These are phyloP conservation scores for Scomberomorus guttatus DNA, from an alignment of 2,797 vertebrate species.

Conservation along the genomic window DNA sequence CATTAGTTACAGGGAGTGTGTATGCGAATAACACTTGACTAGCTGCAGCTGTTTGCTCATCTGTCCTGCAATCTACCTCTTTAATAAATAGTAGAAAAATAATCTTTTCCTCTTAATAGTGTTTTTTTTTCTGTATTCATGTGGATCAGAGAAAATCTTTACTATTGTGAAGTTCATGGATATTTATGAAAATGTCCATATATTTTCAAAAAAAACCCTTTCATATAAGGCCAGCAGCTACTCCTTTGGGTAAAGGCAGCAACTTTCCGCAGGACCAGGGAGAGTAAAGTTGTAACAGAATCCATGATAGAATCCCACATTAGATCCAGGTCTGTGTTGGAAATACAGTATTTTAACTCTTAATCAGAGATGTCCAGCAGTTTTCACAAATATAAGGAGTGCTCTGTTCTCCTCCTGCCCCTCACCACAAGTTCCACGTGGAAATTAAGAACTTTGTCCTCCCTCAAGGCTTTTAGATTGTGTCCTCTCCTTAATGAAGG, in stretches of 20 bases:
- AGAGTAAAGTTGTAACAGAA: constrained; percentile 23
- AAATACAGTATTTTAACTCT: constrained; percentile 27
- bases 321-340: constrained; percentile 9
- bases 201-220: constrained; percentile 12
- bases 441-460: constrained; percentile 30
- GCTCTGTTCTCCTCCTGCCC: constrained; percentile 22
- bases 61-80: constrained; percentile 77
- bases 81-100: constrained; percentile 99
- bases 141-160: constrained; percentile 86
- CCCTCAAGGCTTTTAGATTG: constrained; percentile 24
- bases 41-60: constrained; percentile 50
- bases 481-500: constrained; percentile 28
- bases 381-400: constrained; percentile 22
- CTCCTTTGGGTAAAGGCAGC: constrained; percentile 30
- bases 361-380: constrained; percentile 28
- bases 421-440: constrained; percentile 17
- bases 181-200: constrained; percentile 52
- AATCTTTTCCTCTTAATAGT: constrained; percentile 88
- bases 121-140: constrained; percentile 53
- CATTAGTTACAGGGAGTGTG: constrained; percentile 21
- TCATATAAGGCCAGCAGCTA: constrained; percentile 12
- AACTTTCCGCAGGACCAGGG: constrained; percentile 9
- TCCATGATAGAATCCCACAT: constrained; percentile 30
- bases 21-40: background rate
- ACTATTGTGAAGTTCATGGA: constrained; percentile 67